These are phyloP conservation scores for Boleophthalmus pectinirostris DNA, from an alignment of 2,113 vertebrate species.

Conservation along the genomic window DNA sequence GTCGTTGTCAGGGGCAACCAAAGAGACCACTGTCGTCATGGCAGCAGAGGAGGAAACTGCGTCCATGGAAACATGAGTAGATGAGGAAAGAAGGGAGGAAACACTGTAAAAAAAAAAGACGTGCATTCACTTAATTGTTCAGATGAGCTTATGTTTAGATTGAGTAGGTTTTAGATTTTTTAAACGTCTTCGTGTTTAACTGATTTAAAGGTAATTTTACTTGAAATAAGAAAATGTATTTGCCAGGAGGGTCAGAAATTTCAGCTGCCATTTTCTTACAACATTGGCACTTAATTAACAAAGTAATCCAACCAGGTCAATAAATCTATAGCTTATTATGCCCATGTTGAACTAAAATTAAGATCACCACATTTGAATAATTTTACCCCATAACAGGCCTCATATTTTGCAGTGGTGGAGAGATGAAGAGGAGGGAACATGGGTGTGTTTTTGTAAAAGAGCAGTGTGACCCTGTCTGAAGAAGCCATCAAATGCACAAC, in stretches of 20 bases:
- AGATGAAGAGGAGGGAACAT: not conserved
- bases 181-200: too few species aligned
- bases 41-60: conserved; percentile 62
- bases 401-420: not conserved
- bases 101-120: not conserved
- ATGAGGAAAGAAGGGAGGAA: conserved; percentile 8
- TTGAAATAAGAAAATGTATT: too few species aligned
- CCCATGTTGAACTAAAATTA: too few species aligned
- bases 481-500: conserved; percentile 14
- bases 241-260: not conserved
- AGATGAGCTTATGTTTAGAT: not conserved
- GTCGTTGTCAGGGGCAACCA: conserved; percentile 52
- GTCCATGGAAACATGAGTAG: conserved; percentile 57
- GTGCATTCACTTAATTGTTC: not conserved
- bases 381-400: not conserved
- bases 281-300: too few species aligned
- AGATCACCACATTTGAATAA: not conserved
- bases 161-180: too few species aligned
- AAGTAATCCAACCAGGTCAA: not conserved
- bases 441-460: conserved; percentile 15
- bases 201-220: too few species aligned
- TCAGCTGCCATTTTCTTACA: too few species aligned
- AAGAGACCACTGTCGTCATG: conserved; percentile 65
- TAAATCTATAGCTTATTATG: too few species aligned
- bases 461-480: conserved; percentile 12